Percentiles rank a stretch among this genome's conserved stretches.
Evolutionary conservation across 2,888 invertebrate genomes (phyloP).

Genomic region (Epistrophe eligans): DNA sequence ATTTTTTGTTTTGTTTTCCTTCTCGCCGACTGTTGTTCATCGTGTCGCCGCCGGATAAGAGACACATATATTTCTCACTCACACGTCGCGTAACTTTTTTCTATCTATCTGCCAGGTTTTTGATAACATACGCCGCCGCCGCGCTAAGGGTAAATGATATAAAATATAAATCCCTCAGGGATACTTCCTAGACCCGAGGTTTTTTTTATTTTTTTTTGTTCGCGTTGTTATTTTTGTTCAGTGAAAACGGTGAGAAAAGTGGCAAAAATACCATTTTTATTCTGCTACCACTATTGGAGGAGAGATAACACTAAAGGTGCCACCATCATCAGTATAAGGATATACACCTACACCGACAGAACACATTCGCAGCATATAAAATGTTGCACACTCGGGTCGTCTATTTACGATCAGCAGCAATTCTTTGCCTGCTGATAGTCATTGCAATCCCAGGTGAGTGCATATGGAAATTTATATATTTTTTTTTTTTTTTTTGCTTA

Average conservation of each 20-base stretch:
- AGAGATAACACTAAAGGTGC: slow-evolving; percentile 64
- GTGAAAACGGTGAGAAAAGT: slow-evolving; percentile 50
- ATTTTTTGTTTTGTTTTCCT: slow-evolving; percentile 7
- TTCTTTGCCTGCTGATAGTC: slow-evolving; percentile 76
- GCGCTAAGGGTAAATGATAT: slow-evolving; percentile 53
- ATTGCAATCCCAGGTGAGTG: slow-evolving; percentile 76
- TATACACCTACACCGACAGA: not conserved
- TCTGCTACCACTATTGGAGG: slow-evolving; percentile 4
- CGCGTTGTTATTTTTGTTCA: slow-evolving; percentile 25
- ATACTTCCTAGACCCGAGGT: slow-evolving; percentile 43
- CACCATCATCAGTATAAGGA: slow-evolving; percentile 9
- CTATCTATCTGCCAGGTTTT: slow-evolving; percentile 34
- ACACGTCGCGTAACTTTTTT: slow-evolving; percentile 44
- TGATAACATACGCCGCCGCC: slow-evolving; percentile 44
- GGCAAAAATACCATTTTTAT: slow-evolving; percentile 58
- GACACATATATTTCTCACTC: slow-evolving; percentile 50
- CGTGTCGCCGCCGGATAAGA: slow-evolving; percentile 40
- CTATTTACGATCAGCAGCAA: slow-evolving; percentile 76
- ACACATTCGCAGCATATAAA: slow-evolving; percentile 66
- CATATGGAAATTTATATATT: slow-evolving; percentile 74
- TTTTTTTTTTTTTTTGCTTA: slow-evolving; percentile 12
- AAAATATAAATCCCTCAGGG: slow-evolving; percentile 69
- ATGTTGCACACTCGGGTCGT: slow-evolving; percentile 76
- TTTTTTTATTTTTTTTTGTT: slow-evolving; percentile 13
- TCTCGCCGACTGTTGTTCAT: not conserved